Percentiles rank a stretch among this genome's conserved stretches.
Evolutionary conservation across 35 echinoderm and acorn worm genomes (phyloP).

Genomic region (Ophioderma brevispina): DNA sequence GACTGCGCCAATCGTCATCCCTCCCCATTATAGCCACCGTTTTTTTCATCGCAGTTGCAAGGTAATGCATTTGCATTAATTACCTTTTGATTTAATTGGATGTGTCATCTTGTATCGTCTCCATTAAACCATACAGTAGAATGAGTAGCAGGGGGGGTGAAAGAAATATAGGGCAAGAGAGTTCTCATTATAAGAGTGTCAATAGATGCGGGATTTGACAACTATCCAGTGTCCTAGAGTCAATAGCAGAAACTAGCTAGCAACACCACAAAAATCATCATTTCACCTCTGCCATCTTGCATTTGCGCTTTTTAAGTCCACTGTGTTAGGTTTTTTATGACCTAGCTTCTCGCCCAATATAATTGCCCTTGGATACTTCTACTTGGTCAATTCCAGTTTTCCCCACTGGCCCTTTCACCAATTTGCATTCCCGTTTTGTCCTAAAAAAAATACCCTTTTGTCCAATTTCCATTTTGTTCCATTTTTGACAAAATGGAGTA

Average conservation of each 20-base stretch:
- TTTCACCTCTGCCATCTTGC: neutral
- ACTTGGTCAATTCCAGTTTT: too few relatives aligned
- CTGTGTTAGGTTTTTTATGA: neutral
- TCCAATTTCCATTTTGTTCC: too few relatives aligned
- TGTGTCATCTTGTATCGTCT: neutral
- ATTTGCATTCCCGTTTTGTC: too few relatives aligned
- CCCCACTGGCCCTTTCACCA: too few relatives aligned
- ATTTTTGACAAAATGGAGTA: too few relatives aligned
- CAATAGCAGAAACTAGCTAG: conserved; percentile 1
- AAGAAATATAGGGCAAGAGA: neutral
- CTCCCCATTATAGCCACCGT: neutral
- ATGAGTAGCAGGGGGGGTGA: neutral
- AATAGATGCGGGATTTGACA: conserved; percentile 1
- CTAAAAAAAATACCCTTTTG: too few relatives aligned
- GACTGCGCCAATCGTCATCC: too few relatives aligned
- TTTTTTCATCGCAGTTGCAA: neutral
- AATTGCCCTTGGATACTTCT: too few relatives aligned
- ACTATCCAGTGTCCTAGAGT: neutral
- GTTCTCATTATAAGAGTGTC: neutral
- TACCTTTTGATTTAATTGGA: neutral
- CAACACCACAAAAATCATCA: neutral
- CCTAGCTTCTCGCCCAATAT: neutral
- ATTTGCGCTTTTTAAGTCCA: too few relatives aligned
- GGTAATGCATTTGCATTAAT: neutral
- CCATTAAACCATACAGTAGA: neutral